A percentile compares a stretch with the other conserved stretches of the same genome.
Evolutionary conservation across 1,140 invertebrate species (phyloP).

Genomic region (Trichomalopsis sarcophagae): DNA sequence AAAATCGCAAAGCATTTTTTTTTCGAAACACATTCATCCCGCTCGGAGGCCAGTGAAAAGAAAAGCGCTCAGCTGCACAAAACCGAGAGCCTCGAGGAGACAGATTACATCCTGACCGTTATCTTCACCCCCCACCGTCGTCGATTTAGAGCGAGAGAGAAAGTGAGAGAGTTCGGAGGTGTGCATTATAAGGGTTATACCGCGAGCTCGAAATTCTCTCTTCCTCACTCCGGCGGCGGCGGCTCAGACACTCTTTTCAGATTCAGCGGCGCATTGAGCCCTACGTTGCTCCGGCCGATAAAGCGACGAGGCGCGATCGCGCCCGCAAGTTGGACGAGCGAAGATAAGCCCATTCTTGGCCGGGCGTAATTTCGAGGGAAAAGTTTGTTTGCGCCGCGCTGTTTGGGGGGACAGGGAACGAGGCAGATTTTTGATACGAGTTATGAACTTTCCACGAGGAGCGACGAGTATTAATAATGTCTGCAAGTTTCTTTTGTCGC

Average conservation of each 20-base stretch:
- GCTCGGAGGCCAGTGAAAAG: background rate
- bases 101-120: background rate
- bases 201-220: background rate
- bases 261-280: conserved; percentile 1
- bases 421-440: background rate
- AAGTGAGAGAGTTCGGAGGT: background rate
- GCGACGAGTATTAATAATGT: conserved; percentile 1
- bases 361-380: conserved; percentile 10
- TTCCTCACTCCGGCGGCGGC: background rate
- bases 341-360: conserved; percentile 29
- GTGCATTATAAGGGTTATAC: conserved; percentile 6
- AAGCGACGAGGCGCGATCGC: conserved; percentile 9
- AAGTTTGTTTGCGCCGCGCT: conserved; percentile 21
- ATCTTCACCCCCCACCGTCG: background rate
- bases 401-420: background rate
- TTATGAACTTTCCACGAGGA: background rate
- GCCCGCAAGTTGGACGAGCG: background rate
- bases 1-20: background rate
- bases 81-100: background rate
- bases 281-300: background rate
- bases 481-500: background rate
- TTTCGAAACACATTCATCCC: background rate
- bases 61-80: background rate
- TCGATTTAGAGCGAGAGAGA: too few relatives aligned
- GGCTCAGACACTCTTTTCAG: conserved; percentile 30